phyloP scores from a whole-genome alignment of 2,888 invertebrate species.

The Uloborus plumipes region DNA sequence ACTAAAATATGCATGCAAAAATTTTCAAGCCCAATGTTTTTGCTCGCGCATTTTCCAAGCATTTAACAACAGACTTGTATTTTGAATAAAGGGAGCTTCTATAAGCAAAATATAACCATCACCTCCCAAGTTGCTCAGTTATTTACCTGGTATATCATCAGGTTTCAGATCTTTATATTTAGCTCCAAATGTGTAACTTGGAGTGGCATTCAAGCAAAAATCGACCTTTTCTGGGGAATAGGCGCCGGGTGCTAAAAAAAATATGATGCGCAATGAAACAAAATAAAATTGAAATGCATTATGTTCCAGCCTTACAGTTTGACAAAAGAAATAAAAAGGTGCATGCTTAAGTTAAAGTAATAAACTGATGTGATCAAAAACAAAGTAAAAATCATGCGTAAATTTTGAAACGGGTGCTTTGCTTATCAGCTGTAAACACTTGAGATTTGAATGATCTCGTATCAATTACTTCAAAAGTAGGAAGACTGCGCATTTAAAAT shows the following conservation, averaged over 20 bases:
- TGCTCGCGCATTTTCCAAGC: too few relatives aligned
- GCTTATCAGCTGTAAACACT: too few relatives aligned
- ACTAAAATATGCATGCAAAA: too few relatives aligned
- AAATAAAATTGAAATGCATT: too few relatives aligned
- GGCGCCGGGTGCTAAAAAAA: slow-evolving; percentile 87
- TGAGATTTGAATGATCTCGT: too few relatives aligned
- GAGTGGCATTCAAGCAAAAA: slow-evolving; percentile 53
- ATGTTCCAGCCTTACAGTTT: too few relatives aligned
- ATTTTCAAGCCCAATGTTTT: too few relatives aligned
- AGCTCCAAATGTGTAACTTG: slow-evolving; percentile 77
- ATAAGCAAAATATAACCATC: neutral
- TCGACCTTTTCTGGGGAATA: slow-evolving; percentile 78
- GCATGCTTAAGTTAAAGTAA: neutral
- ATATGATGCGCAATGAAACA: neutral
- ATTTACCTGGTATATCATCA: slow-evolving; percentile 66
- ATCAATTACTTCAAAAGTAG: too few relatives aligned
- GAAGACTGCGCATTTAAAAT: too few relatives aligned
- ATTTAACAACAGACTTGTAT: neutral
- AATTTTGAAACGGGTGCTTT: too few relatives aligned
- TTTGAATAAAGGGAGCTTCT: neutral
- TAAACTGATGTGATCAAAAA: neutral
- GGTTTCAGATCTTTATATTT: slow-evolving; percentile 71
- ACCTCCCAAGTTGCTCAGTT: neutral
- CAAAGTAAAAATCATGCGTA: too few relatives aligned
- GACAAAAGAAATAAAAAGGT: too few relatives aligned